A percentile compares a stretch with the other conserved stretches of the same genome.
Evolutionary conservation across 2,113 vertebrate species (phyloP).

Genomic region (Burhinus bistriatus): DNA sequence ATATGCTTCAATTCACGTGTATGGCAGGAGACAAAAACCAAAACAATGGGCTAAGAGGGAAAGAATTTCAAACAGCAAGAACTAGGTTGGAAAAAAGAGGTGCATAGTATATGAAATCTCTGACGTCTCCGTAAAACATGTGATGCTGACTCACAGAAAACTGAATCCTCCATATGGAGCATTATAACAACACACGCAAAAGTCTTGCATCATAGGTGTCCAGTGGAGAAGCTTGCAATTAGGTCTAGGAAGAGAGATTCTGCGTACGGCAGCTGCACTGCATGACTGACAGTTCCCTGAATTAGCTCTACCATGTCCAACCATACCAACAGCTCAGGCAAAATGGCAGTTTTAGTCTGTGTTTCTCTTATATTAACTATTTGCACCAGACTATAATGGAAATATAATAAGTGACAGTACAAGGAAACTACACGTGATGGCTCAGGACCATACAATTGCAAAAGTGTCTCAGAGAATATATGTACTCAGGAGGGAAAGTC

Average conservation of each 20-base stretch:
- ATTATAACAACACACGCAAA: not conserved
- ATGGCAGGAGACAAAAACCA: not conserved
- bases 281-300: not conserved
- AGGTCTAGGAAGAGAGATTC: not conserved
- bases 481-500: not conserved
- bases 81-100: not conserved
- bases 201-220: not conserved
- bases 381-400: not conserved
- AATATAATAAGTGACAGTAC: not conserved
- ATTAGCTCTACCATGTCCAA: not conserved
- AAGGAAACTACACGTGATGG: not conserved
- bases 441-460: not conserved
- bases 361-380: not conserved
- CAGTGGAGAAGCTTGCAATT: not conserved
- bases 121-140: not conserved
- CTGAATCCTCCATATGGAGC: not conserved
- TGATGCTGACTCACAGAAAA: not conserved
- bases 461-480: not conserved
- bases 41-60: not conserved
- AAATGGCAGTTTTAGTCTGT: not conserved
- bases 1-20: not conserved
- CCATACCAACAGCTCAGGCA: not conserved
- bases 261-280: accelerated
- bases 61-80: not conserved
- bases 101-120: not conserved